Evolutionary conservation across 2,888 invertebrate species (phyloP), one percentile per base, ranked within the genome.

Genomic region (Elegia similella): DNA sequence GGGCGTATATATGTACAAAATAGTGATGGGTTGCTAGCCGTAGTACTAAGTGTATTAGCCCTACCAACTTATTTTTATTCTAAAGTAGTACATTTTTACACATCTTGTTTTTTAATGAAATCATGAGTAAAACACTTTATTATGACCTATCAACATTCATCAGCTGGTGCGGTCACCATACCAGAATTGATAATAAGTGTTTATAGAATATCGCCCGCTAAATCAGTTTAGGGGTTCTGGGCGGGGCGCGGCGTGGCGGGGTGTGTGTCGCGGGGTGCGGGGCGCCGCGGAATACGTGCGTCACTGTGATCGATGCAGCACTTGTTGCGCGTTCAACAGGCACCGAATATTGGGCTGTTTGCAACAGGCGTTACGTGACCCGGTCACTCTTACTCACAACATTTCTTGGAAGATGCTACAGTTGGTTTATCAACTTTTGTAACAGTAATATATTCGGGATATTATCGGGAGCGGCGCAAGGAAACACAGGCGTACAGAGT

Each of bases 291-390:
- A 71, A 68, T 69, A 66, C 76, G 82, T 80, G 80, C 81, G 84
- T 82, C 84, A 84, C 78, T 67, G 70, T 86, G 86, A 88, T 89
- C 88, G 88, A 89, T 89, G 88, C 85, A 82, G 86, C 78, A 88
- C 88, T 88, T 89, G 88, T 89, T 89, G 88, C 87, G 78, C 79
- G 82, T 69, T 84, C 86, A 86, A 88, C 88, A 88, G 87, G 88
- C 85, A 66, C 76, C 73, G 71, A 79, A 77, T 75, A 70, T 72
- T 62, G 66, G 70, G 71, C 72, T 64, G 65, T 68, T 68, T 69
- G 63, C 62, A 68, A 62, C 59, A 66, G 62, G 64, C 66, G 52
- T 59, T 61, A 69, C 63, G 16, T 62, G 32, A 52, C 73, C 70
- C 71, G 64, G 71, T 72, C 55, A 42, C 8, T 10, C 10, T 15